phyloP scores from a whole-genome alignment of 2,113 vertebrate genomes.

The Myocastor coypus region DNA sequence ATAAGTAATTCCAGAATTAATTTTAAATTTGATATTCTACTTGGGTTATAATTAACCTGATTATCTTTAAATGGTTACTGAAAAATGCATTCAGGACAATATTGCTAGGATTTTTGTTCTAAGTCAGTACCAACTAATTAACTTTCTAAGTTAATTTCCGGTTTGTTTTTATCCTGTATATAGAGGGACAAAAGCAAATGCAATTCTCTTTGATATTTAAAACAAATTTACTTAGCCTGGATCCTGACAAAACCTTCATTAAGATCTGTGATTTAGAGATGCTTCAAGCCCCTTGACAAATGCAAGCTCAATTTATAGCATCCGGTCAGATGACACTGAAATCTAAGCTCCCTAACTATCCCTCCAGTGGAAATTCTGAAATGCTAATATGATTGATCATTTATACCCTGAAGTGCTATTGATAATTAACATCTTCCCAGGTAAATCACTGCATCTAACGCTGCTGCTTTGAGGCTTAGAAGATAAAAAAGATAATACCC shows the following conservation, averaged over 20 bases:
- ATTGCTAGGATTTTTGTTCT: constrained; percentile 44
- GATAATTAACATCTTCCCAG: not conserved
- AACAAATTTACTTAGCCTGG: constrained; percentile 25
- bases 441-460: not conserved
- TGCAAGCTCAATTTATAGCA: constrained; percentile 10
- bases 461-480: not conserved
- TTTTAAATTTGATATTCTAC: constrained; percentile 51
- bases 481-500: not conserved
- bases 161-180: constrained; percentile 51
- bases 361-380: not conserved
- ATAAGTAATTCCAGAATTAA: not conserved
- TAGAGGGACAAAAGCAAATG: constrained; percentile 46
- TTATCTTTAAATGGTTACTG: constrained; percentile 10
- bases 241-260: constrained; percentile 50
- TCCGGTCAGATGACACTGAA: not conserved
- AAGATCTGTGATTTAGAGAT: constrained; percentile 39
- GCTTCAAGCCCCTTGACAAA: not conserved
- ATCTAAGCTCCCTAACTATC: not conserved
- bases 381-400: not conserved
- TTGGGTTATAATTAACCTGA: constrained; percentile 27
- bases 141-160: constrained; percentile 54
- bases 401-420: constrained; percentile 22
- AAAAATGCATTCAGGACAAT: constrained; percentile 1
- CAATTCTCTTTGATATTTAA: constrained; percentile 58
- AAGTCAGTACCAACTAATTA: constrained; percentile 57